A percentile compares a stretch with the other conserved stretches of the same genome.
These are phyloP conservation scores for Dryas iulia DNA, from an alignment of 1,140 invertebrate species.

Conservation along the genomic window DNA sequence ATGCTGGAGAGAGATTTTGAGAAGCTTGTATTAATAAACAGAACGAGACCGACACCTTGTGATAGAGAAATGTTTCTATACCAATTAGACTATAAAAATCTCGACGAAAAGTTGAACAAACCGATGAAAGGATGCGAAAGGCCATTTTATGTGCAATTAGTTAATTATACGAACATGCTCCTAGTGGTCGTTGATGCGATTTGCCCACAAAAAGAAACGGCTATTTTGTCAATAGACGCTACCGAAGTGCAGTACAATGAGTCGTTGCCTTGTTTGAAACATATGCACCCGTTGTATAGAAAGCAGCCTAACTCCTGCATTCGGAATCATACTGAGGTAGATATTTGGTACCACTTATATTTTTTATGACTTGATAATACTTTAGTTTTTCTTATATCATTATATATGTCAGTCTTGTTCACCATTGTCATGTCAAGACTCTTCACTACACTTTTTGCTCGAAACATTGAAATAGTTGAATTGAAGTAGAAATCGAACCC, in stretches of 20 bases:
- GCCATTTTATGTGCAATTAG: constrained; percentile 90
- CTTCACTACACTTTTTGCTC: too few species aligned
- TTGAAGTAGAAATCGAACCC: too few species aligned
- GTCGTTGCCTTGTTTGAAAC: constrained; percentile 84
- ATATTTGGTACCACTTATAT: too few species aligned
- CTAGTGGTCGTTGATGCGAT: constrained; percentile 89
- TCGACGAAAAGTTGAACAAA: constrained; percentile 64
- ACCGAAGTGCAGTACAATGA: constrained; percentile 84
- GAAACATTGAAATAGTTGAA: too few species aligned
- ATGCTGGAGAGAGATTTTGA: constrained; percentile 81
- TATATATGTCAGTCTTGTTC: too few species aligned
- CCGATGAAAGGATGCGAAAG: constrained; percentile 70
- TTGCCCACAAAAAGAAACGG: constrained; percentile 79
- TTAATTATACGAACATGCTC: constrained; percentile 91
- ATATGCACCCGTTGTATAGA: constrained; percentile 81
- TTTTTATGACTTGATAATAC: background rate
- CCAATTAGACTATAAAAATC: constrained; percentile 64
- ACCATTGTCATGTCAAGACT: too few species aligned
- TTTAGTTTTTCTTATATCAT: too few species aligned
- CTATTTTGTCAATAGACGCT: constrained; percentile 81
- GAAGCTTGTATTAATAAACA: constrained; percentile 84
- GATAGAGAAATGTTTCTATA: constrained; percentile 84
- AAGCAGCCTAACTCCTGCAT: constrained; percentile 85
- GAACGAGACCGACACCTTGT: constrained; percentile 89
- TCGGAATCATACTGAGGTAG: constrained; percentile 86